A percentile compares a stretch with the other conserved stretches of the same genome.
Conservation (phyloP, 2,797 vertebrate species). For the Hydrocynus forskahlii region DNA sequence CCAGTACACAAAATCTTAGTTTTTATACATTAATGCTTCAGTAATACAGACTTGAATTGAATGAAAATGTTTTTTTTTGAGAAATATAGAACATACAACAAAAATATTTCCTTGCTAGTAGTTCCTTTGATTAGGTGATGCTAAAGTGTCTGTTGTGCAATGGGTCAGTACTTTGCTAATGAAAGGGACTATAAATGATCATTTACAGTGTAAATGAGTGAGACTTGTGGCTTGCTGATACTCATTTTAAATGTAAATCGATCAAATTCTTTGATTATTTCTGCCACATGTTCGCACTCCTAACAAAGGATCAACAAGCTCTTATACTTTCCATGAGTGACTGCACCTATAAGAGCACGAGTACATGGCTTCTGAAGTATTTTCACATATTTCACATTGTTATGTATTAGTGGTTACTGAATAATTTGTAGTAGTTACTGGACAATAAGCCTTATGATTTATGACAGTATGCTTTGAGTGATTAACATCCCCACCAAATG, state of each 20-base stretch:
- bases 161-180: neutral
- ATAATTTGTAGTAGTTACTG: neutral
- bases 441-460: neutral
- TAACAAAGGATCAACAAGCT: neutral
- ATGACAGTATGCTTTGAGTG: neutral
- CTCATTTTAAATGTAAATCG: neutral
- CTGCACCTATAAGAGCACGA: conserved; percentile 8
- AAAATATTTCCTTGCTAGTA: neutral
- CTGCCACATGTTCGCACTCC: no score
- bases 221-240: no score
- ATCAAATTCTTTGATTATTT: neutral
- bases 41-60: neutral
- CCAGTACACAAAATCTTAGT: neutral
- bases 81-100: neutral
- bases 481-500: neutral
- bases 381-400: neutral
- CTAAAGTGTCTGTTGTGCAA: neutral
- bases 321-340: neutral
- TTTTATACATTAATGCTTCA: neutral
- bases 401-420: neutral
- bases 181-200: neutral
- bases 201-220: no score
- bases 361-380: neutral
- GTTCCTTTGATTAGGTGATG: neutral
- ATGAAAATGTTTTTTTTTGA: neutral